phyloP scores from a whole-genome alignment of 2,888 invertebrate genomes.

The Icerya purchasi region DNA sequence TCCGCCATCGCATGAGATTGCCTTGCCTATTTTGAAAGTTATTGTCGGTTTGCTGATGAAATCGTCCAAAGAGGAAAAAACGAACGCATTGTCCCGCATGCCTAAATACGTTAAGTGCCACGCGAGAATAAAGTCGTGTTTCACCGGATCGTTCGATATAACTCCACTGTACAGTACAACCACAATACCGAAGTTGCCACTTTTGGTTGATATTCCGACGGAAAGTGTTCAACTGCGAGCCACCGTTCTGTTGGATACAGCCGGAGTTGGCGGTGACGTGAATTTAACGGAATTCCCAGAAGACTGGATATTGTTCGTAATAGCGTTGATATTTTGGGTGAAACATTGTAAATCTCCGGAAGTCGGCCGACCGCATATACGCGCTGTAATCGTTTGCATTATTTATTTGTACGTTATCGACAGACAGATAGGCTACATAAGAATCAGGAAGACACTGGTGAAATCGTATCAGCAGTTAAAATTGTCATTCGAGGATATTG shows the following conservation, averaged over 20 bases:
- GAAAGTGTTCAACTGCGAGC: neutral
- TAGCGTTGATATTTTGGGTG: constrained; percentile 36
- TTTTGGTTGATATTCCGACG: neutral
- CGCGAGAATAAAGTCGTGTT: constrained; percentile 1
- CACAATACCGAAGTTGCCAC: neutral
- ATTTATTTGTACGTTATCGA: constrained; percentile 22
- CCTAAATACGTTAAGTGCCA: constrained; percentile 5
- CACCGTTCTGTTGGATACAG: neutral
- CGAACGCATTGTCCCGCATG: neutral
- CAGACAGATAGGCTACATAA: constrained; percentile 4
- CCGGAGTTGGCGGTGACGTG: neutral
- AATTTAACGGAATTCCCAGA: constrained; percentile 29
- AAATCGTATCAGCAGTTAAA: neutral
- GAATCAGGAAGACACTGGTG: neutral
- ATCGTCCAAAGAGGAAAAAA: neutral
- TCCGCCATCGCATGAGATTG: constrained; percentile 35
- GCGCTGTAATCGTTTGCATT: constrained; percentile 35
- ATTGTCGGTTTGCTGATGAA: constrained; percentile 27
- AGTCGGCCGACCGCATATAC: constrained; percentile 29
- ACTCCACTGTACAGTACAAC: neutral
- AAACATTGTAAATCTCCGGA: constrained; percentile 26
- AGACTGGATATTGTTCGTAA: constrained; percentile 37
- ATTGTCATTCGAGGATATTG: neutral
- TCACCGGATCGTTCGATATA: constrained; percentile 4
- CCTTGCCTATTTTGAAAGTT: constrained; percentile 37